Base-by-base conservation (phyloP, 2,888 invertebrate species). In the Branchellion lobata region DNA sequence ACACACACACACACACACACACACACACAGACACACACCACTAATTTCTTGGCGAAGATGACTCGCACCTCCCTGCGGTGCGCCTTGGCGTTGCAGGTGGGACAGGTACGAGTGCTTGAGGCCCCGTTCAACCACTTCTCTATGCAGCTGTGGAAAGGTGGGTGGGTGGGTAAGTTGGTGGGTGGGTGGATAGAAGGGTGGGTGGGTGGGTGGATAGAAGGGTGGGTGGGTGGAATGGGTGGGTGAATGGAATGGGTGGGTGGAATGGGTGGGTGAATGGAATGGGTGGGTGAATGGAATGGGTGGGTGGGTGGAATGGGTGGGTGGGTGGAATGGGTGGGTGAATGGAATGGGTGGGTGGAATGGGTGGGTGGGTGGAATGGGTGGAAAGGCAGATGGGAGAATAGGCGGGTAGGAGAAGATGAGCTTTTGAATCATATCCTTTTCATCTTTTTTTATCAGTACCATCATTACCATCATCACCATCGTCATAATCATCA, bases 31-130 rank as follows among this genome's bases (percentile, higher is more conserved):
- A 1, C 14, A 80, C 81, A 74, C 83, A 88, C 88, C 73, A 92
- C 90, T 8, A 89, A 83, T 79, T 91, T 91, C 82, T 91, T 92
- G 0, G 94, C 93, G 87, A 93, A 96, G 1, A 96, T 90, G 82
- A 90, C 90, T 53, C 95, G 89, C 78, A 95, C 90, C 84, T 95
- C 94, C 84, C 89, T 91, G 5, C 90, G 85, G 0, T 88, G 84
- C 0, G 93, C 92, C 85, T 90, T 91, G 53, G 90, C 90, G 86
- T 96, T 96, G 86, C 96, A 96, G 27, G 94, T 93, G 0, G 96
- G 96, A 86, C 96, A 96, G 78, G 89, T 90, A 0, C 88, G 87
- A 74, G 83, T 88, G 68, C 91, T 81, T 61, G 91, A 81, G 27
- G 31, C 14, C 87, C 90, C 90, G 77, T 88, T 89, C 3, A 94